phyloP scores from a whole-genome alignment of 2,797 vertebrate species.

The Urophycis tenuis region DNA sequence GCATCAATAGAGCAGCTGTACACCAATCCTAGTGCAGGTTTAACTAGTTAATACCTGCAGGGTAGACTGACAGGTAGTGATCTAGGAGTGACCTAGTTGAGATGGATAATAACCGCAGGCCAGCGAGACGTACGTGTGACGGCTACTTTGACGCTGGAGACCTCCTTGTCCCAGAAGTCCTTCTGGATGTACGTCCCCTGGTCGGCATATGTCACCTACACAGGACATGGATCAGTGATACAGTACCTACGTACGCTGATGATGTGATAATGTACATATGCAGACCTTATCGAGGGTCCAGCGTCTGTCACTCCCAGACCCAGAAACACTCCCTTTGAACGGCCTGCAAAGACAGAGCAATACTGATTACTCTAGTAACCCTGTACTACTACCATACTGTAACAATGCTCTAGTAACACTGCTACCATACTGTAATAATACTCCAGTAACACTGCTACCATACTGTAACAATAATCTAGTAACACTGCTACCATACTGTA shows the following conservation, averaged over 20 bases:
- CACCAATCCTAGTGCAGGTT: too few species aligned
- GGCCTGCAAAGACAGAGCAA: background rate
- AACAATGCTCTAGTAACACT: background rate
- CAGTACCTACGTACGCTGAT: background rate
- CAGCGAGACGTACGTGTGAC: slow-evolving; percentile 48
- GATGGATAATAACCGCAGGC: background rate
- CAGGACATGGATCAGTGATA: background rate
- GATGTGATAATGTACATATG: background rate
- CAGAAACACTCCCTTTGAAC: slow-evolving; percentile 37
- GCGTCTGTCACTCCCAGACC: slow-evolving; percentile 31
- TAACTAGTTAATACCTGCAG: background rate
- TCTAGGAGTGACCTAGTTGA: background rate
- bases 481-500: background rate
- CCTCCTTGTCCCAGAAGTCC: slow-evolving; percentile 44
- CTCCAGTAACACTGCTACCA: background rate
- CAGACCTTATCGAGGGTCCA: slow-evolving; percentile 55
- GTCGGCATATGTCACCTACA: slow-evolving; percentile 53
- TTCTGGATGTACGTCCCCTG: slow-evolving; percentile 52
- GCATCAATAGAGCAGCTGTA: too few species aligned
- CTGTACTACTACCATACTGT: background rate
- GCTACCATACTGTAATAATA: background rate
- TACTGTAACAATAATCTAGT: too few species aligned
- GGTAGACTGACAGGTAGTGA: background rate
- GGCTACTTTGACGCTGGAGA: slow-evolving; percentile 43
- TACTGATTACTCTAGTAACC: background rate